A percentile compares a stretch with the other conserved stretches of the same genome.
phyloP scores from a whole-genome alignment of 30 jellyfish, hydroid and myxozoan species.

The Morbakka virulenta region DNA sequence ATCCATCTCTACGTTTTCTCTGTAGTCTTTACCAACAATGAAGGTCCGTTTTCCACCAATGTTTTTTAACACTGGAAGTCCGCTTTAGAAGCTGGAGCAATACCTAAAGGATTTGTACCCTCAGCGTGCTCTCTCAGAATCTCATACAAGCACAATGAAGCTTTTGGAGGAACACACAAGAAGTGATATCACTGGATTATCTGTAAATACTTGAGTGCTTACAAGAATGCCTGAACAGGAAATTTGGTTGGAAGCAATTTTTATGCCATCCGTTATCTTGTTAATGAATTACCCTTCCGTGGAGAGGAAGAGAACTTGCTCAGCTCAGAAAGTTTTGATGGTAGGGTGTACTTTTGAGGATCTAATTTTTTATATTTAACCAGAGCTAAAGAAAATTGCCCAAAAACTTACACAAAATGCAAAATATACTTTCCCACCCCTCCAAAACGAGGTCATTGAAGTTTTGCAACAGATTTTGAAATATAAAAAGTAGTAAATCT shows the following conservation, averaged over 20 bases:
- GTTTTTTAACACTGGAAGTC: too few species aligned
- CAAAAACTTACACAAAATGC: conserved; percentile 24
- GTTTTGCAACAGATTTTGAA: background rate
- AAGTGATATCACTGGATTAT: background rate
- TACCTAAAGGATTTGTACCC: too few species aligned
- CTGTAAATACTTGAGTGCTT: background rate
- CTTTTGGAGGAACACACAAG: background rate
- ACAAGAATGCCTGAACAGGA: background rate
- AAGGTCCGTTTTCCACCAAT: too few species aligned
- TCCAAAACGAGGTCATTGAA: conserved; percentile 22
- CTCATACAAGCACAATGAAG: background rate
- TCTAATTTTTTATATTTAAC: background rate
- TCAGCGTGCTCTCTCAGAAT: too few species aligned
- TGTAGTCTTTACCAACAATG: too few species aligned
- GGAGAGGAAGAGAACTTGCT: conserved; percentile 1
- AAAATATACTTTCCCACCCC: conserved; percentile 11
- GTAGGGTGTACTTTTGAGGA: conserved; percentile 23
- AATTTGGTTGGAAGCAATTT: background rate
- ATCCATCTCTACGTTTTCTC: too few species aligned
- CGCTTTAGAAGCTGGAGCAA: too few species aligned
- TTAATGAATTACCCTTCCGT: background rate
- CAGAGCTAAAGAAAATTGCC: conserved; percentile 10
- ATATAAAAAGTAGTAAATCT: background rate
- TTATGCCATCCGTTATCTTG: background rate
- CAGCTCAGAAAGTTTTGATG: conserved; percentile 1